phyloP scores from a whole-genome alignment of 2,888 invertebrate genomes.

The Acleris emargana region DNA sequence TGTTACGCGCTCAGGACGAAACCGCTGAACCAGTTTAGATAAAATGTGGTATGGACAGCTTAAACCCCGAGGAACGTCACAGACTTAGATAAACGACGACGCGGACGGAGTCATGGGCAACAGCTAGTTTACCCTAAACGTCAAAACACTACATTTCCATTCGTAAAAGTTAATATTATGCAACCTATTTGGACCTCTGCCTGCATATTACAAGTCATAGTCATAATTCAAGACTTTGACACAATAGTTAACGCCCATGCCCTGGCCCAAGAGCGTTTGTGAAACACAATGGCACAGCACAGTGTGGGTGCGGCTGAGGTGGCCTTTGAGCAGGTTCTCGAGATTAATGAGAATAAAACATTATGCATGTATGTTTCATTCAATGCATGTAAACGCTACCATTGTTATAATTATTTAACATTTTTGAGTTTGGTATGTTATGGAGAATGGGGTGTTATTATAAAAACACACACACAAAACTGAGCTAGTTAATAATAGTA shows the following conservation, averaged over 20 bases:
- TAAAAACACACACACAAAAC: too few relatives aligned
- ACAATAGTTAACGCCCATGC: slow-evolving; percentile 26
- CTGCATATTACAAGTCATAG: slow-evolving; percentile 12
- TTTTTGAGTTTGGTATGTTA: not conserved
- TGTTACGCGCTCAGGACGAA: too few relatives aligned
- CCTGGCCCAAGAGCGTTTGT: not conserved
- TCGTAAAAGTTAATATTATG: slow-evolving; percentile 11
- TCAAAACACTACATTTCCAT: slow-evolving; percentile 14
- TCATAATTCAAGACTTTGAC: slow-evolving; percentile 22
- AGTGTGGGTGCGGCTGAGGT: slow-evolving; percentile 22
- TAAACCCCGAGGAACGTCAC: too few relatives aligned
- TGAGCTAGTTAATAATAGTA: too few relatives aligned
- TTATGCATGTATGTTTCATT: not conserved
- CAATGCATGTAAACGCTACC: slow-evolving; percentile 6
- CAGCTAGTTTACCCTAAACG: not conserved
- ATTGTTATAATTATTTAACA: not conserved
- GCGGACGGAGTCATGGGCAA: too few relatives aligned
- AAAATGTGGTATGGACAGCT: too few relatives aligned
- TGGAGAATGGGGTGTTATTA: not conserved
- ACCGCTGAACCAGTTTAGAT: too few relatives aligned
- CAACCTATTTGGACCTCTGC: slow-evolving; percentile 3
- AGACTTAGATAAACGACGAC: too few relatives aligned
- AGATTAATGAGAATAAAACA: slow-evolving; percentile 12
- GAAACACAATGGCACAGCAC: slow-evolving; percentile 17
- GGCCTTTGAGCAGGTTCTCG: slow-evolving; percentile 28